phyloP scores from a whole-genome alignment of 1,140 invertebrate species.

The Sipha flava region DNA sequence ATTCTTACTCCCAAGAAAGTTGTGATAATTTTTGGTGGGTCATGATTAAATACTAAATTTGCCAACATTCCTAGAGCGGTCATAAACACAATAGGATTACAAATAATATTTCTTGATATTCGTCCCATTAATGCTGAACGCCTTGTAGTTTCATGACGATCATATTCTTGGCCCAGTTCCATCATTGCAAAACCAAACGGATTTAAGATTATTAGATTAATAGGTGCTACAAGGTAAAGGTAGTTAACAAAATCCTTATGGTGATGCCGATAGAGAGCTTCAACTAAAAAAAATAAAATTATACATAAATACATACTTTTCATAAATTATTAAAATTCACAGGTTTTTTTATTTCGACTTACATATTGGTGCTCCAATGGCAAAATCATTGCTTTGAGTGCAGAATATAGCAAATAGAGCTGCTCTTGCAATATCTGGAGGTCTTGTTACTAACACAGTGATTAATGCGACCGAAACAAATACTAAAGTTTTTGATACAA shows the following conservation, averaged over 20 bases:
- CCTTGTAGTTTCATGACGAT: neutral
- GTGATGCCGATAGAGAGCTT: conserved; percentile 61
- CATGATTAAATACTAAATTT: conserved; percentile 71
- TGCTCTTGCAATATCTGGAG: conserved; percentile 70
- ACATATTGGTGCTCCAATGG: conserved; percentile 92
- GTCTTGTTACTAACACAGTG: conserved; percentile 67
- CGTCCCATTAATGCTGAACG: conserved; percentile 21
- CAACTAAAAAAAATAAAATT: conserved; percentile 50
- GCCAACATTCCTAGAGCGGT: conserved; percentile 81
- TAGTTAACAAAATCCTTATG: conserved; percentile 87
- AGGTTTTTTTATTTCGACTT: neutral
- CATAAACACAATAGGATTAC: conserved; percentile 89
- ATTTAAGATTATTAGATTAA: conserved; percentile 86
- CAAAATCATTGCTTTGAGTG: conserved; percentile 97
- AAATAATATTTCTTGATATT: conserved; percentile 49
- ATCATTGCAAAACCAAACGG: conserved; percentile 84
- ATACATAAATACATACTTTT: neutral
- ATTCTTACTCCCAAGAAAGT: conserved; percentile 62
- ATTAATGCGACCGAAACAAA: conserved; percentile 75
- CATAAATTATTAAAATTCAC: no score
- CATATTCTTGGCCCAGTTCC: conserved; percentile 64
- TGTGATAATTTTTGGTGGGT: conserved; percentile 63
- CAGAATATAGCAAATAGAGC: conserved; percentile 91
- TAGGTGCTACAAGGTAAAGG: conserved; percentile 87
- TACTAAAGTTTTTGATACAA: conserved; percentile 75